Base-by-base conservation (phyloP, 1,140 invertebrate species). In the Temnothorax nylanderi region DNA sequence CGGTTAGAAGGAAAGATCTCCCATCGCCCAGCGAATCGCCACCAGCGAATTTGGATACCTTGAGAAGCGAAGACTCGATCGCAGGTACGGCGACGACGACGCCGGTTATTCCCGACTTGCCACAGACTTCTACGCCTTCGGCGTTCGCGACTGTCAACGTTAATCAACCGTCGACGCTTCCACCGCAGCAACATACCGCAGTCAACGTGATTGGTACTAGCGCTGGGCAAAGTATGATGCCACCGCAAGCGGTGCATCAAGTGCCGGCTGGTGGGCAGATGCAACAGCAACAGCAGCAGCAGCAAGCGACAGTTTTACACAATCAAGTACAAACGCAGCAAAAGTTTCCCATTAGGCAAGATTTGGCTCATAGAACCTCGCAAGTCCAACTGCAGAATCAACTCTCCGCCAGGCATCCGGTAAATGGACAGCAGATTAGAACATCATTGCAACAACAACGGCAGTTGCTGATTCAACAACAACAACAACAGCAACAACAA, bases 261-360 rank as follows among this genome's bases (percentile, higher is more conserved):
- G 54, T 85, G 51, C n/a, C 89, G n/a, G 65, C 74, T 60, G 32
- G 32, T 72, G 78, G 87, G 44, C 91, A 89, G 60, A 86, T 92
- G 32, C 91, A 93, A n/a, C 78, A 41, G 10, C 64, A 86, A 74
- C 75, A 90, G 58, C 58, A 62, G 60, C 37, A 41, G 11, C 64
- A 86, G 77, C 75, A 90, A 60, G n/a, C 89, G 51, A 81, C 90
- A 4, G 41, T 88, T 82, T 76, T 94, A 77, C 93, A 94, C 74
- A 93, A 92, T 65, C 95, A 94, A 94, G 94, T 94, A 95, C 94
- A 95, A 95, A 94, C 93, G 34, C 94, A 93, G 58, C 94, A 94
- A 80, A 95, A 95, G 87, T 95, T 95, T 91, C 93, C 94, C 34
- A 88, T 94, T 49, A 92, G 94, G 44, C 94, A 94, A 84, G 95